Evolutionary conservation across 2,797 vertebrate species (phyloP).

Genomic region (Alcedo quadribrachys): DNA sequence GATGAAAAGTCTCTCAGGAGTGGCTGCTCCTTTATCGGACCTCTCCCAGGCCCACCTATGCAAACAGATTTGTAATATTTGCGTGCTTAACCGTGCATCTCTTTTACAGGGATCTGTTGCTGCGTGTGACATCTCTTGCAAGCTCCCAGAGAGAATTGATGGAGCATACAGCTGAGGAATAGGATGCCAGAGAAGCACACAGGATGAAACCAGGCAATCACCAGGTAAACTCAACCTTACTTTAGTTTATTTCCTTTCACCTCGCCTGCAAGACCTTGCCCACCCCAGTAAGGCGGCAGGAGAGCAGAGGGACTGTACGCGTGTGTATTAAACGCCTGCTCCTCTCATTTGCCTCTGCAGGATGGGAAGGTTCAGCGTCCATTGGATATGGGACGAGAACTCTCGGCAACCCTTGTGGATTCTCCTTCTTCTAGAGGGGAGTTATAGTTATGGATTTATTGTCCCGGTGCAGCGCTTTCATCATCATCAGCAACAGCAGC

Average conservation of each 20-base stretch:
- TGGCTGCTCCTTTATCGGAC: conserved; percentile 66
- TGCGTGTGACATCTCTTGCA: conserved; percentile 69
- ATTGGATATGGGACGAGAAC: conserved; percentile 78
- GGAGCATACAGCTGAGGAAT: conserved; percentile 52
- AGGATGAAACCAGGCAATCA: conserved; percentile 62
- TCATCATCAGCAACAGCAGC: conserved; percentile 41
- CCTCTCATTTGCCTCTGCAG: conserved; percentile 76
- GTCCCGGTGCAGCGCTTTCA: conserved; percentile 73
- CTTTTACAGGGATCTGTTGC: conserved; percentile 79
- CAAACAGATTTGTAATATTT: conserved; percentile 77
- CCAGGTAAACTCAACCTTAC: conserved; percentile 76
- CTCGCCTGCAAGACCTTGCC: conserved; percentile 22
- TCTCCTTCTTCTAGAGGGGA: conserved; percentile 76
- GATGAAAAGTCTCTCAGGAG: conserved; percentile 73
- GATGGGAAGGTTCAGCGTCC: conserved; percentile 67
- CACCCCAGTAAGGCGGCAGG: conserved; percentile 14
- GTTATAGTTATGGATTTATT: conserved; percentile 86
- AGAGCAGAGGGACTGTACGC: neutral
- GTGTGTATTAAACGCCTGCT: conserved; percentile 59
- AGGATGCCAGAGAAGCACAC: conserved; percentile 62
- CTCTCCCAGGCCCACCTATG: conserved; percentile 63
- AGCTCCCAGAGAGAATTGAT: conserved; percentile 67
- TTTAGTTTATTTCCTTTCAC: conserved; percentile 50
- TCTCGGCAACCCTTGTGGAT: conserved; percentile 76
- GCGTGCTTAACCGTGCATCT: conserved; percentile 81